Conservation (phyloP, 2,888 invertebrate genomes). For the Itoplectis maculator region DNA sequence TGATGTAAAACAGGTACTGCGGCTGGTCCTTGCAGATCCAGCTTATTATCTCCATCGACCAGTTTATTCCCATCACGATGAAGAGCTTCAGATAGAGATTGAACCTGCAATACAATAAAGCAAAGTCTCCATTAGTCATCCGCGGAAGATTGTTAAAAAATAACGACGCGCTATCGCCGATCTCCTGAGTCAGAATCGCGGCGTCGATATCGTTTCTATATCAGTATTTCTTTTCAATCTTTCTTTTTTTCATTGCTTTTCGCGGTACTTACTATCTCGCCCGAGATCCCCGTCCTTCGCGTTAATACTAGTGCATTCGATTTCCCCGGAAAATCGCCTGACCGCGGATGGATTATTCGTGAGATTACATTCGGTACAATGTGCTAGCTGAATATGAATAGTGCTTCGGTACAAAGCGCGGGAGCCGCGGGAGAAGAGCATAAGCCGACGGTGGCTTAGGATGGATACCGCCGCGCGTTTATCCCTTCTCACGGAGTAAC, state of each 20-base stretch:
- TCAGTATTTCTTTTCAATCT: constrained; percentile 16
- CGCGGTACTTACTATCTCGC: constrained; percentile 14
- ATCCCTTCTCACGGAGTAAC: constrained; percentile 60
- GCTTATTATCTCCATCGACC: constrained; percentile 92
- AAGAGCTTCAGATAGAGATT: constrained; percentile 92
- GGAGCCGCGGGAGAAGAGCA: constrained; percentile 2
- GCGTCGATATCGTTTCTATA: constrained; percentile 31
- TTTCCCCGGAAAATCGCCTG: constrained; percentile 16
- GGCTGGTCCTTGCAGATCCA: constrained; percentile 85
- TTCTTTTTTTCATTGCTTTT: background rate
- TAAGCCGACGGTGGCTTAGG: constrained; percentile 14
- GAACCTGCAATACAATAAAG: constrained; percentile 82
- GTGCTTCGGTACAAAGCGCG: constrained; percentile 18
- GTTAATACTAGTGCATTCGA: background rate
- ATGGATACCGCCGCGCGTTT: constrained; percentile 52
- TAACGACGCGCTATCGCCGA: background rate
- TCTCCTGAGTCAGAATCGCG: constrained; percentile 10
- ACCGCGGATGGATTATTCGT: background rate
- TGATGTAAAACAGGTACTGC: constrained; percentile 86
- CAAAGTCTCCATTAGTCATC: constrained; percentile 24
- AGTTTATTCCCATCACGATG: constrained; percentile 94
- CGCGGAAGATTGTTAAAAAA: background rate
- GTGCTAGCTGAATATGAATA: constrained; percentile 2
- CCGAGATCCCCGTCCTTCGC: background rate
- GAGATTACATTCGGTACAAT: background rate